Conservation (phyloP, 2,797 vertebrate genomes). For the Siniperca scherzeri region DNA sequence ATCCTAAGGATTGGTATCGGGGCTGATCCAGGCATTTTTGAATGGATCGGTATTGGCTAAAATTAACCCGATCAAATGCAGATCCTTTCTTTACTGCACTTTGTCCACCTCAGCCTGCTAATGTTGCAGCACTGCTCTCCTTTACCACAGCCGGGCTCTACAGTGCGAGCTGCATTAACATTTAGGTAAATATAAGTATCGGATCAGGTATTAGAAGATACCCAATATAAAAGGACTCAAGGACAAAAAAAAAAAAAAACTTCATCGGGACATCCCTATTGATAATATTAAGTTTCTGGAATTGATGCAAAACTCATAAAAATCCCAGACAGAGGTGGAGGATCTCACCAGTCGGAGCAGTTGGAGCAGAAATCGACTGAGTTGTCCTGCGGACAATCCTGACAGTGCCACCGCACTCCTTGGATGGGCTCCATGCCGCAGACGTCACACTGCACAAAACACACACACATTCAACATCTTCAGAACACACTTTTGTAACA, state of each 20-base stretch:
- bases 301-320: no score
- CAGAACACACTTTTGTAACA: not conserved
- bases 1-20: no score
- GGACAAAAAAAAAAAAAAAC: no score
- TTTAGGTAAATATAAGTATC: no score
- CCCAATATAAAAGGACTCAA: not conserved
- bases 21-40: not conserved
- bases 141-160: not conserved
- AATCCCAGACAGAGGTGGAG: not conserved
- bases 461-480: not conserved
- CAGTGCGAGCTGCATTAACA: not conserved
- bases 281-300: no score
- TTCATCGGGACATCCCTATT: not conserved
- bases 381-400: conserved; percentile 94
- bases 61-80: not conserved
- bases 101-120: not conserved
- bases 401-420: conserved; percentile 97
- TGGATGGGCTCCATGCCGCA: conserved; percentile 96
- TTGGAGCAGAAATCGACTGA: conserved; percentile 96
- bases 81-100: not conserved
- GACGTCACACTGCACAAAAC: conserved; percentile 90
- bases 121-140: not conserved
- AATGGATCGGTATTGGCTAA: not conserved
- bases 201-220: no score
- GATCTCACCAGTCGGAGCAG: conserved; percentile 97